Evolutionary conservation across 2,797 vertebrate genomes (phyloP), one percentile per base, ranked within the genome.

Genomic region (Tangara arthus): DNA sequence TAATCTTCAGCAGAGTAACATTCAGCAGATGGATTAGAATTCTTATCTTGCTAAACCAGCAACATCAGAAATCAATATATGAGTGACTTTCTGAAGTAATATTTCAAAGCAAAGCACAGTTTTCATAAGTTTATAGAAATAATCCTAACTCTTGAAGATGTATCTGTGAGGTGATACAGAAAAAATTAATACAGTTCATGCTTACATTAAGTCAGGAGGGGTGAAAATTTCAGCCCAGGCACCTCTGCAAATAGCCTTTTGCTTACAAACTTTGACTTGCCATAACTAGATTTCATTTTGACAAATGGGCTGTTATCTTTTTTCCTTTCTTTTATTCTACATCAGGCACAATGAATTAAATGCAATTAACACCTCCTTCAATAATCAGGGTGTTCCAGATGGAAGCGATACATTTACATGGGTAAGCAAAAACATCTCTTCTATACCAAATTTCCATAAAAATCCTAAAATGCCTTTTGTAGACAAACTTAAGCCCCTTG

Each of bases 11-110:
- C 83, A 88, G 71, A 69, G n/a, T 69, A 96, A 82, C 75, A 84
- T 88, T 95, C 76, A 79, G 56, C 39, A 68, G 84, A 95, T 92
- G 88, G 94, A 97, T 97, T 97, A 96, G 72, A 95, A 91, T 71
- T 89, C 91, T 98, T 97, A 97, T 97, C 96, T 97, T 94, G 42
- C 82, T 94, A 95, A 97, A 82, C 94, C 89, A 91, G 94, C 78
- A 91, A 83, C 72, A 88, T 94, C 78, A 95, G 82, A 60, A 96
- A 95, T 96, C 87, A 22, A 94, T 94, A 96, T 77, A 82, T 21
- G 64, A 93, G 69, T 92, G 90, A 90, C 81, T 97, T 95, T 61
- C 66, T 91, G 66, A 81, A 90, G 78, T 57, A 82, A 75, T 80
- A 87, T 82, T 90, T 90, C 71, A 83, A 89, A 66, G 81, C 56